Conservation (phyloP, 1,140 invertebrate genomes). For the Megalopta genalis region DNA sequence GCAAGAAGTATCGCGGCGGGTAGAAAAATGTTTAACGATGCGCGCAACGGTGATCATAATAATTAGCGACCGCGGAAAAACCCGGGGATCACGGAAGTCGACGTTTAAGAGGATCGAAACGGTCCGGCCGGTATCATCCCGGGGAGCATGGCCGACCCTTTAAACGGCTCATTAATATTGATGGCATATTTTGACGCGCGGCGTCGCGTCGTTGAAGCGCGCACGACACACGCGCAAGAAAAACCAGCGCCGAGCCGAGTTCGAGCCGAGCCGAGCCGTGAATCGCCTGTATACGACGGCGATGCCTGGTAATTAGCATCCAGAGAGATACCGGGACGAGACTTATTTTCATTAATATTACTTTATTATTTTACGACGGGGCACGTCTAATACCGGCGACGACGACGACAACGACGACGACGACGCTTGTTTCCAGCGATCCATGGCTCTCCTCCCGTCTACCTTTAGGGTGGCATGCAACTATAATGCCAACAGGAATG, state of each 20-base stretch:
- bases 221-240: slow-evolving; percentile 3
- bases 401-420: too few relatives aligned
- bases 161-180: slow-evolving; percentile 21
- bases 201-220: too few relatives aligned
- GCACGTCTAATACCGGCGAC: background rate
- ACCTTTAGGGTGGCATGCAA: background rate
- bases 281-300: background rate
- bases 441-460: background rate
- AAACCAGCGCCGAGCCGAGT: background rate
- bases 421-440: background rate
- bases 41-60: slow-evolving; percentile 8
- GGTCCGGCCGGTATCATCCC: background rate
- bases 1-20: background rate
- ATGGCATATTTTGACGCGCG: slow-evolving; percentile 10
- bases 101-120: background rate
- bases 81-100: background rate
- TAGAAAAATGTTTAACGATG: slow-evolving; percentile 4
- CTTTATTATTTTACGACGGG: slow-evolving; percentile 11
- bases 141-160: background rate
- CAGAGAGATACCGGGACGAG: background rate
- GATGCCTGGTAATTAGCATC: slow-evolving; percentile 7
- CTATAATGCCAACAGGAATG: background rate
- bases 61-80: slow-evolving; percentile 14
- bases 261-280: too few relatives aligned
- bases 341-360: slow-evolving; percentile 21